phyloP scores from a whole-genome alignment of 2,888 invertebrate genomes.

The Hyles lineata region DNA sequence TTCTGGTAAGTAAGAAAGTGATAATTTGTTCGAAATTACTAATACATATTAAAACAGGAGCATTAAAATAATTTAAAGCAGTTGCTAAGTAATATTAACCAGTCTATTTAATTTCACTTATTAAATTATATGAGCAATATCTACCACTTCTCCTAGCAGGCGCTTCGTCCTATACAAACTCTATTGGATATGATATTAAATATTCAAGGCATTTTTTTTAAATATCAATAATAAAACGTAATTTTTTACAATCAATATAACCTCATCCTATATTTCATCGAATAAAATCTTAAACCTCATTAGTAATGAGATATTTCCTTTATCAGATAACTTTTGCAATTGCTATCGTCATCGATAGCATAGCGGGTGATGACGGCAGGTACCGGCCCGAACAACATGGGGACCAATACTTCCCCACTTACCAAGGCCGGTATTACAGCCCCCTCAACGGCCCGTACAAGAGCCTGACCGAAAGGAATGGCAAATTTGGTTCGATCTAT shows the following conservation, averaged over 20 bases:
- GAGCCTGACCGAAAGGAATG: slow-evolving; percentile 52
- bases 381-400: slow-evolving; percentile 61
- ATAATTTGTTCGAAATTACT: neutral
- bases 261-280: too few species aligned
- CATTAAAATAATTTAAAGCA: neutral
- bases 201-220: too few species aligned
- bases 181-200: too few species aligned
- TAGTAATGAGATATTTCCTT: neutral
- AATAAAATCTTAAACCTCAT: too few species aligned
- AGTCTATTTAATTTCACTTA: neutral
- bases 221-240: too few species aligned
- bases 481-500: slow-evolving; percentile 61
- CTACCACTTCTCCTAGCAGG: neutral
- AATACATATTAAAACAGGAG: slow-evolving; percentile 14
- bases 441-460: slow-evolving; percentile 43
- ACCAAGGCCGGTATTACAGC: slow-evolving; percentile 49
- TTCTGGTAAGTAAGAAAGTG: slow-evolving; percentile 64
- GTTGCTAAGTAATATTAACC: neutral
- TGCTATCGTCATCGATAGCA: slow-evolving; percentile 48
- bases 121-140: neutral
- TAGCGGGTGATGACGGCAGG: slow-evolving; percentile 60
- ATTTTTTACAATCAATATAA: too few species aligned
- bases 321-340: slow-evolving; percentile 54
- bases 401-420: slow-evolving; percentile 49
- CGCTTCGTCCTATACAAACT: neutral